Conservation (phyloP, 2,797 vertebrate genomes). For the Chelon auratus region DNA sequence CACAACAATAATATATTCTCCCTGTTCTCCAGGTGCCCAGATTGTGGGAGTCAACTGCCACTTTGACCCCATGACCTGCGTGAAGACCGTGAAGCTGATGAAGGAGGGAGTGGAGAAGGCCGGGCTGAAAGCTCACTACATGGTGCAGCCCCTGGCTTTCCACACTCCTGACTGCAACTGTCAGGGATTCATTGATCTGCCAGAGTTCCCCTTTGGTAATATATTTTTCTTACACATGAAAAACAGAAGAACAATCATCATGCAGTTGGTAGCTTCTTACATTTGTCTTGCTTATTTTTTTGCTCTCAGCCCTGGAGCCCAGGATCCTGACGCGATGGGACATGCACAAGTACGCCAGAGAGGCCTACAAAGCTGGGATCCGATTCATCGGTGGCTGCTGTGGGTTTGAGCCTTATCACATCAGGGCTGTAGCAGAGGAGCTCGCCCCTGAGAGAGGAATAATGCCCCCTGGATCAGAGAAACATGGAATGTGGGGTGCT, state of each 20-base stretch:
- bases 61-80: slow-evolving; percentile 91
- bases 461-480: slow-evolving; percentile 88
- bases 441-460: slow-evolving; percentile 87
- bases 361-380: slow-evolving; percentile 90
- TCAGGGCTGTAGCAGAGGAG: slow-evolving; percentile 92
- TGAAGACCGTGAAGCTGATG: slow-evolving; percentile 84
- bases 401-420: slow-evolving; percentile 93
- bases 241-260: background rate
- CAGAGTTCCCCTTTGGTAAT: slow-evolving; percentile 92
- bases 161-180: slow-evolving; percentile 89
- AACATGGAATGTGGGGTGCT: slow-evolving; percentile 92
- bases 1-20: background rate
- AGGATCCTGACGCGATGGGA: slow-evolving; percentile 93
- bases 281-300: background rate
- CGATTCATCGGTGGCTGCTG: slow-evolving; percentile 93
- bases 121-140: slow-evolving; percentile 91
- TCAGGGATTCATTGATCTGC: slow-evolving; percentile 96
- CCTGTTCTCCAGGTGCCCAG: slow-evolving; percentile 87
- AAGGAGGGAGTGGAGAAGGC: slow-evolving; percentile 92
- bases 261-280: slow-evolving; percentile 5
- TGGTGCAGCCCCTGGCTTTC: slow-evolving; percentile 89
- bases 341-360: slow-evolving; percentile 91
- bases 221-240: background rate
- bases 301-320: slow-evolving; percentile 87
- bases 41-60: slow-evolving; percentile 97